Percentiles rank a stretch among this genome's conserved stretches.
Conservation (phyloP, 2,797 vertebrate species). For the Hybognathus amarus region DNA sequence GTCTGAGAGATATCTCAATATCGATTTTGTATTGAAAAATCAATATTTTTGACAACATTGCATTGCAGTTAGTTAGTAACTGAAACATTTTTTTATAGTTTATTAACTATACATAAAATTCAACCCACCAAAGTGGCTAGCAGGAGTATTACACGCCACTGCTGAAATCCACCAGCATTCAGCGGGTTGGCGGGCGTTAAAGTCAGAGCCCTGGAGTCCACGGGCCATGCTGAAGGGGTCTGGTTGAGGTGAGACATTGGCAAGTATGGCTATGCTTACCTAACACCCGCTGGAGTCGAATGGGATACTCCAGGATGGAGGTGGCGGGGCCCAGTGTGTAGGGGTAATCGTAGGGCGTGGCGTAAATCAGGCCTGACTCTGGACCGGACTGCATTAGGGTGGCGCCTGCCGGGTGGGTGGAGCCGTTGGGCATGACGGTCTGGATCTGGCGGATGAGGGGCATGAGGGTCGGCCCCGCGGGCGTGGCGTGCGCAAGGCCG, state of each 20-base stretch:
- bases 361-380: slow-evolving; percentile 86
- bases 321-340: slow-evolving; percentile 89
- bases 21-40: too few species aligned
- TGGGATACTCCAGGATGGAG: slow-evolving; percentile 92
- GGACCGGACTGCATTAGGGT: slow-evolving; percentile 86
- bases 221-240: slow-evolving; percentile 33
- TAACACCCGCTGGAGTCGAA: slow-evolving; percentile 92
- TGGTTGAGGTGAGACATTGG: slow-evolving; percentile 25
- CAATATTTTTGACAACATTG: too few species aligned
- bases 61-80: too few species aligned
- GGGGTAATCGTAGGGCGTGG: slow-evolving; percentile 90
- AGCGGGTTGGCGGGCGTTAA: too few species aligned
- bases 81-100: too few species aligned
- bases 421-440: slow-evolving; percentile 91
- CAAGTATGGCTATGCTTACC: slow-evolving; percentile 82
- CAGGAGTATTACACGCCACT: too few species aligned
- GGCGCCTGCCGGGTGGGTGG: slow-evolving; percentile 86
- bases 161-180: too few species aligned
- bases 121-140: too few species aligned
- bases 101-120: too few species aligned
- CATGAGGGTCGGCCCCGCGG: slow-evolving; percentile 91
- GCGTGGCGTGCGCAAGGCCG: slow-evolving; percentile 87
- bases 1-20: too few species aligned
- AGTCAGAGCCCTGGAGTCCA: not conserved
- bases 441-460: slow-evolving; percentile 96